A percentile compares a stretch with the other conserved stretches of the same genome.
Conservation (phyloP, 53 echinoderm and acorn worm genomes). For the Echinometra lucunter region DNA sequence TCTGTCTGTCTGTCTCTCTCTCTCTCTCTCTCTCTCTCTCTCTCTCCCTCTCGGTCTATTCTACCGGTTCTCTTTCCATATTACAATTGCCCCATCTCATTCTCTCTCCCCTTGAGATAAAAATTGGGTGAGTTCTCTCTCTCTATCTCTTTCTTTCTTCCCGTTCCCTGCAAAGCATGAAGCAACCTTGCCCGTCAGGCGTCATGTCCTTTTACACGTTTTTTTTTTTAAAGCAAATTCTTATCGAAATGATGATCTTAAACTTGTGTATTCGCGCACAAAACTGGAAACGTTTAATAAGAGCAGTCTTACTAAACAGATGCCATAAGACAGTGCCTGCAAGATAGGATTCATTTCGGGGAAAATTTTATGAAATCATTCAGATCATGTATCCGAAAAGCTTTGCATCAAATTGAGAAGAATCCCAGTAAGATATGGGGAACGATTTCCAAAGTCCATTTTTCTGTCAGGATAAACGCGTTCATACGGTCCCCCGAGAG, state of each 20-base stretch:
- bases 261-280: background rate
- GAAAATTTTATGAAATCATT: background rate
- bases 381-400: background rate
- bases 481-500: conserved; percentile 1
- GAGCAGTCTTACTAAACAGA: background rate
- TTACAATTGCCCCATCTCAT: background rate
- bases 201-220: background rate
- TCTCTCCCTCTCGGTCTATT: background rate
- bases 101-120: no score
- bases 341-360: background rate
- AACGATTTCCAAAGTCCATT: background rate
- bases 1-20: background rate
- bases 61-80: background rate
- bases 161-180: background rate
- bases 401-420: no score
- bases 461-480: background rate
- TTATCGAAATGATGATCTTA: background rate
- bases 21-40: background rate
- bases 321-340: background rate
- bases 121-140: no score
- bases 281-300: background rate
- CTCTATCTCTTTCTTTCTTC: background rate
- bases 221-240: background rate
- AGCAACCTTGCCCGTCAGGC: no score
- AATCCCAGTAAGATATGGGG: background rate